Evolutionary conservation across 2,113 vertebrate genomes (phyloP).

Genomic region (Hemichromis elongatus): DNA sequence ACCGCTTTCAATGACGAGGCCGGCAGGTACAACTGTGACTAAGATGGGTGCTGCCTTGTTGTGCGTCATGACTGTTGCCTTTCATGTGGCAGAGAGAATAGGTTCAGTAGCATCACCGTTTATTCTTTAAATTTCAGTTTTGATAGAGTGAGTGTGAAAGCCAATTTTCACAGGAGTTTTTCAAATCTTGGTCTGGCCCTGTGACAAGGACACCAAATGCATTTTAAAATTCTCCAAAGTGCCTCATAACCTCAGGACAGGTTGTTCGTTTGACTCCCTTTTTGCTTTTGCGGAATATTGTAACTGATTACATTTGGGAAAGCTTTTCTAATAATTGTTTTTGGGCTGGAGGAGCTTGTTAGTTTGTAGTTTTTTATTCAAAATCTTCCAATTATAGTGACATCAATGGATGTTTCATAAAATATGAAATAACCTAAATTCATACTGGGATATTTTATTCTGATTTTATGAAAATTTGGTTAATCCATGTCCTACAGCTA

Average conservation of each 20-base stretch:
- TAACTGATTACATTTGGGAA: background rate
- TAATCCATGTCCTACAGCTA: background rate
- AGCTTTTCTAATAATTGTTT: background rate
- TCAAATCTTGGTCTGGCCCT: background rate
- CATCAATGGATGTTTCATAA: rapidly evolving
- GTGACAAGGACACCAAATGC: background rate
- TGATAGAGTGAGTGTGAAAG: background rate
- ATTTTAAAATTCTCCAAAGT: background rate
- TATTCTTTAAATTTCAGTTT: background rate
- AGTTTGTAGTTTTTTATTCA: background rate
- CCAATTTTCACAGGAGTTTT: background rate
- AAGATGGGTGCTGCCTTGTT: background rate
- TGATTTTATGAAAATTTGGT: background rate
- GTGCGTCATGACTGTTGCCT: background rate
- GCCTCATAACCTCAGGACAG: background rate
- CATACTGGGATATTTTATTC: background rate
- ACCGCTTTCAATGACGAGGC: background rate
- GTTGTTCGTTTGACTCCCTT: background rate
- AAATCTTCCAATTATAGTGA: background rate
- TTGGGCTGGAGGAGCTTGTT: background rate
- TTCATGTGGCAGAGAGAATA: background rate
- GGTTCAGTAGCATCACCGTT: background rate
- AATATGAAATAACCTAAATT: background rate
- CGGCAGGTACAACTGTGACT: background rate
- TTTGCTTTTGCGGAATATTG: background rate